Percentiles rank a stretch among this genome's conserved stretches.
These are phyloP conservation scores for Drepana arcuata DNA, from an alignment of 1,140 invertebrate genomes.

Conservation along the genomic window DNA sequence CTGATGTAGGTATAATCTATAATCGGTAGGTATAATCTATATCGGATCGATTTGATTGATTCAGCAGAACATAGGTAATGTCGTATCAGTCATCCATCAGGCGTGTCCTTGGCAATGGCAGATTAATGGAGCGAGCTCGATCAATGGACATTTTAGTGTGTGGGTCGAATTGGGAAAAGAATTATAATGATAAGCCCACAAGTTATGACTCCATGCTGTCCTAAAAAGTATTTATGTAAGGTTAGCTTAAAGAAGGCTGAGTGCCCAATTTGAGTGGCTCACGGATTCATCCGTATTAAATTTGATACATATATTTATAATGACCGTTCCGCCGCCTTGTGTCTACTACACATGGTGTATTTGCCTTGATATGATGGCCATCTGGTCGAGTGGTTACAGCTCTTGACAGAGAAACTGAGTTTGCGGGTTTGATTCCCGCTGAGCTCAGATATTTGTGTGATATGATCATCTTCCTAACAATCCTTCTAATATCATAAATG, in stretches of 20 bases:
- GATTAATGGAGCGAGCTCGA: slow-evolving; percentile 15
- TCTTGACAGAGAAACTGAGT: too few species aligned
- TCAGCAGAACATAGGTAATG: slow-evolving; percentile 19
- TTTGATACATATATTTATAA: not conserved
- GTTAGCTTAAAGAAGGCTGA: not conserved
- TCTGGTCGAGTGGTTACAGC: too few species aligned
- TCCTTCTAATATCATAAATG: too few species aligned
- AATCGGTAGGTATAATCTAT: not conserved
- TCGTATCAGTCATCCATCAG: slow-evolving; percentile 21
- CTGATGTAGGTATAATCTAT: slow-evolving; percentile 1
- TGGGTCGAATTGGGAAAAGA: slow-evolving; percentile 1
- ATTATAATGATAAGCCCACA: too few species aligned
- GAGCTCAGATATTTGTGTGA: too few species aligned
- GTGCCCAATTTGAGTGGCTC: not conserved
- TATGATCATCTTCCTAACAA: too few species aligned
- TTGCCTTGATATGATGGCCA: too few species aligned
- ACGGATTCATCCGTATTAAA: not conserved
- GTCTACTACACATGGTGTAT: too few species aligned
- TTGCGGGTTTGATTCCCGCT: too few species aligned
- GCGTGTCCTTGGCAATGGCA: slow-evolving; percentile 19
- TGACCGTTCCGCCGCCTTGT: too few species aligned
- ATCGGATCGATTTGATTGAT: slow-evolving; percentile 22
- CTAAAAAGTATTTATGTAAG: not conserved
- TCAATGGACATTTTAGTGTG: slow-evolving; percentile 4
- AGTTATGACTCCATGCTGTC: not conserved